phyloP scores from a whole-genome alignment of 2,888 invertebrate genomes.

The Folsomia manolachei region DNA sequence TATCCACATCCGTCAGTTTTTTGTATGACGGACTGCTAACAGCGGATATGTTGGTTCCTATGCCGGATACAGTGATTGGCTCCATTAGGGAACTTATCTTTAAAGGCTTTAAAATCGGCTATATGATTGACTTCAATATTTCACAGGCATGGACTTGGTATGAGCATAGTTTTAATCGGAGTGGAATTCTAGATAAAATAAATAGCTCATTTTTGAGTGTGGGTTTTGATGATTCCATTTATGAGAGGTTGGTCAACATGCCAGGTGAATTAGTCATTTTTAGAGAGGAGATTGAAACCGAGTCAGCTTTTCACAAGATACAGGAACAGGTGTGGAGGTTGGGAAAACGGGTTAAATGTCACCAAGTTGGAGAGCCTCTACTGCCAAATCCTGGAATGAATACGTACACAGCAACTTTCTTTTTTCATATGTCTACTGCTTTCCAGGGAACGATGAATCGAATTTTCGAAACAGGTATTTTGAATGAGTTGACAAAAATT shows the following conservation, averaged over 20 bases:
- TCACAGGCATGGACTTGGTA: not conserved
- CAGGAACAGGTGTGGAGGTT: not conserved
- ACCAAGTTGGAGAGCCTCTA: not conserved
- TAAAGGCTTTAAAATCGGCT: conserved; percentile 12
- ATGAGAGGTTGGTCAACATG: not conserved
- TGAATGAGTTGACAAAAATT: not conserved
- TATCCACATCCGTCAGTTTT: conserved; percentile 13
- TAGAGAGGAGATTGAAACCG: not conserved
- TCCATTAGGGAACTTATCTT: not conserved
- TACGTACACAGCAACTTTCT: not conserved
- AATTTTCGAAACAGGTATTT: not conserved
- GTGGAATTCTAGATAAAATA: not conserved
- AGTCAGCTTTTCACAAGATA: not conserved
- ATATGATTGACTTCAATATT: not conserved
- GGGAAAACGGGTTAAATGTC: not conserved
- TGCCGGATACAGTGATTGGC: not conserved
- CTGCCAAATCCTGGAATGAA: not conserved
- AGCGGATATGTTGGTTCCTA: conserved; percentile 4
- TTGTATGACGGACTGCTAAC: conserved; percentile 6
- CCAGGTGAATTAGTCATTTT: not conserved
- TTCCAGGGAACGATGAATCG: not conserved
- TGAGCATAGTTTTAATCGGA: not conserved
- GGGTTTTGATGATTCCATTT: not conserved
- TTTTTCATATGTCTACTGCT: not conserved
- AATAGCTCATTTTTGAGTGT: not conserved